Conservation (phyloP, 2,888 invertebrate genomes). For the Tachina fera region DNA sequence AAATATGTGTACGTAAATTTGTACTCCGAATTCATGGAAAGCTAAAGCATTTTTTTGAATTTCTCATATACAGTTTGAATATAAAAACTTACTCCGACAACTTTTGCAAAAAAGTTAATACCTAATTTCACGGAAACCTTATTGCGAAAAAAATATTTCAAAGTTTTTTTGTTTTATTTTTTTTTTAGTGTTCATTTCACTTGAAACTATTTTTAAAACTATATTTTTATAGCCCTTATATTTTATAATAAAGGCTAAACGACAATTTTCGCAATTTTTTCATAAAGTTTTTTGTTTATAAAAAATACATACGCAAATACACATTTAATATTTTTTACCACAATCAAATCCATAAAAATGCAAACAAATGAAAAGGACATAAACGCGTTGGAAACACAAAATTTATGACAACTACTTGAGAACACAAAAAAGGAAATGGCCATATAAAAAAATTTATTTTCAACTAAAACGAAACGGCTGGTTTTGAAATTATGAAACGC, state of each 20-base stretch:
- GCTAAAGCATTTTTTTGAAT: no score
- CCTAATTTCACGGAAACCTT: not conserved
- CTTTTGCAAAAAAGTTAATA: no score
- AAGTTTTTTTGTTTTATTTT: slow-evolving; percentile 6
- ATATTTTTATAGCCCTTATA: slow-evolving; percentile 46
- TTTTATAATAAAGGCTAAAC: slow-evolving; percentile 43
- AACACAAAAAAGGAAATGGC: slow-evolving; percentile 46
- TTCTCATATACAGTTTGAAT: no score
- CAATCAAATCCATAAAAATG: slow-evolving; percentile 61
- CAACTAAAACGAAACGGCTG: slow-evolving; percentile 16
- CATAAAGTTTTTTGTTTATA: slow-evolving; percentile 16
- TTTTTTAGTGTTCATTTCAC: slow-evolving; percentile 34
- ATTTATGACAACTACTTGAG: slow-evolving; percentile 57
- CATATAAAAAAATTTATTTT: slow-evolving; percentile 51
- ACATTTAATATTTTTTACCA: slow-evolving; percentile 1
- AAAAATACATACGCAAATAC: not conserved
- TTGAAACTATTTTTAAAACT: slow-evolving; percentile 34
- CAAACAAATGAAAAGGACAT: slow-evolving; percentile 54
- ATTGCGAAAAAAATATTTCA: not conserved
- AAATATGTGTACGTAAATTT: no score
- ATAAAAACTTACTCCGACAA: no score
- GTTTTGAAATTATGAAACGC: not conserved
- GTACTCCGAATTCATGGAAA: no score
- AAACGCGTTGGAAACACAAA: slow-evolving; percentile 43
- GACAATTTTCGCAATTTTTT: slow-evolving; percentile 24